phyloP scores from a whole-genome alignment of 2,113 vertebrate genomes.

The Prunella himalayana region DNA sequence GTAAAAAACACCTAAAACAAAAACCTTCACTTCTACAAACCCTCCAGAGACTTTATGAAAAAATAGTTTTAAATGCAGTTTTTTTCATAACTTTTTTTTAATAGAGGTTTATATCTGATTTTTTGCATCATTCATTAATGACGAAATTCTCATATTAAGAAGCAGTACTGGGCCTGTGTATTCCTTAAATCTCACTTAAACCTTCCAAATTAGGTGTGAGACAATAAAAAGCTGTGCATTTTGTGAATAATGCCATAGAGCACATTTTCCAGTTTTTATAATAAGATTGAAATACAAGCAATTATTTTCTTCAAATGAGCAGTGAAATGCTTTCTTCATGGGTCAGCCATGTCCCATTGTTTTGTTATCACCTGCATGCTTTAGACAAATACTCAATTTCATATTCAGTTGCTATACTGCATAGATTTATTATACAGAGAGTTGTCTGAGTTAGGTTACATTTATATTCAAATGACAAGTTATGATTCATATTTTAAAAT shows the following conservation, averaged over 20 bases:
- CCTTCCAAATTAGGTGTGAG: not conserved
- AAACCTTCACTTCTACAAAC: not conserved
- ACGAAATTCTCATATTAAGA: not conserved
- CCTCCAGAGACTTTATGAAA: not conserved
- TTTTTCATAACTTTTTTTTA: not conserved
- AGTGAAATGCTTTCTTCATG: not conserved
- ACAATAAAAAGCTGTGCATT: not conserved
- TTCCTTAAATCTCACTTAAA: slow-evolving; percentile 1
- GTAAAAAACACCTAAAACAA: slow-evolving; percentile 12
- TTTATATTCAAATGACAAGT: slow-evolving; percentile 56
- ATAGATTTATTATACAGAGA: not conserved
- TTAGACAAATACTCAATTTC: slow-evolving; percentile 31
- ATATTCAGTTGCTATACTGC: slow-evolving; percentile 1
- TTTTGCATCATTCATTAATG: not conserved
- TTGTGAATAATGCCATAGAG: not conserved
- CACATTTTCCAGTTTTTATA: not conserved
- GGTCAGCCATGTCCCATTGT: slow-evolving; percentile 2
- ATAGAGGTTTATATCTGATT: not conserved
- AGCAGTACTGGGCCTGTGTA: not conserved
- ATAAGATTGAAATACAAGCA: not conserved
- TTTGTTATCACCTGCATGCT: slow-evolving; percentile 9
- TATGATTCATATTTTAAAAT: slow-evolving; percentile 56
- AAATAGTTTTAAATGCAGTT: not conserved
- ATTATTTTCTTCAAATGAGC: not conserved
- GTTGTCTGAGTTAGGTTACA: slow-evolving; percentile 57